phyloP scores from a whole-genome alignment of 1,140 invertebrate genomes.

The Drosophila novamexicana region DNA sequence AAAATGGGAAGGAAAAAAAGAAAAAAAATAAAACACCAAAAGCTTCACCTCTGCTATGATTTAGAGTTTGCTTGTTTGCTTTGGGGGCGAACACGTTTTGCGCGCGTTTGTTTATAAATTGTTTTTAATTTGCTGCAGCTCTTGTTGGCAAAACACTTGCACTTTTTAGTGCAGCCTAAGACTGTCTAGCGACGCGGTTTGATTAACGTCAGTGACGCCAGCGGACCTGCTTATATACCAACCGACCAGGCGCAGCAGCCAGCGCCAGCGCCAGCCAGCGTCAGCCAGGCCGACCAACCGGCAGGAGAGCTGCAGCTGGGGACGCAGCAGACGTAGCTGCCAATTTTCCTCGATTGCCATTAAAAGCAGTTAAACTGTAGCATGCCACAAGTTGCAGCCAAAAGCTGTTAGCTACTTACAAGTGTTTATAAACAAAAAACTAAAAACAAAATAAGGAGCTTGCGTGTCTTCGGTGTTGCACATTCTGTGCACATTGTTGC shows the following conservation, averaged over 20 bases:
- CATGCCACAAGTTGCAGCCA: conserved; percentile 29
- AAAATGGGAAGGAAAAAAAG: neutral
- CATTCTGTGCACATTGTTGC: conserved; percentile 55
- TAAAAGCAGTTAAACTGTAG: conserved; percentile 48
- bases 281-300: conserved; percentile 4
- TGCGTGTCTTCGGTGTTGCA: conserved; percentile 17
- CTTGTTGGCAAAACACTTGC: conserved; percentile 41
- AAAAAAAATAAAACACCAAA: conserved; percentile 27
- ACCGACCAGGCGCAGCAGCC: conserved; percentile 1
- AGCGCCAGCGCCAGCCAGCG: neutral
- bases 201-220: conserved; percentile 60
- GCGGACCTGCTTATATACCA: conserved; percentile 66
- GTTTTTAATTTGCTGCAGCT: neutral
- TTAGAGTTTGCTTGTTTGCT: conserved; percentile 19
- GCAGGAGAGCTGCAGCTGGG: conserved; percentile 6
- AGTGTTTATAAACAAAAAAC: conserved; percentile 33
- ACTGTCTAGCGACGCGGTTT: conserved; percentile 70
- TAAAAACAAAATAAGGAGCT: conserved; percentile 17
- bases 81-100: conserved; percentile 14
- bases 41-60: conserved; percentile 52
- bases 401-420: conserved; percentile 34
- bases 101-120: conserved; percentile 28
- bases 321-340: conserved; percentile 4
- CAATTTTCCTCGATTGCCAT: conserved; percentile 68
- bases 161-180: conserved; percentile 37